Evolutionary conservation across 2,797 vertebrate species (phyloP).

Genomic region (Euphonia xanthogaster): DNA sequence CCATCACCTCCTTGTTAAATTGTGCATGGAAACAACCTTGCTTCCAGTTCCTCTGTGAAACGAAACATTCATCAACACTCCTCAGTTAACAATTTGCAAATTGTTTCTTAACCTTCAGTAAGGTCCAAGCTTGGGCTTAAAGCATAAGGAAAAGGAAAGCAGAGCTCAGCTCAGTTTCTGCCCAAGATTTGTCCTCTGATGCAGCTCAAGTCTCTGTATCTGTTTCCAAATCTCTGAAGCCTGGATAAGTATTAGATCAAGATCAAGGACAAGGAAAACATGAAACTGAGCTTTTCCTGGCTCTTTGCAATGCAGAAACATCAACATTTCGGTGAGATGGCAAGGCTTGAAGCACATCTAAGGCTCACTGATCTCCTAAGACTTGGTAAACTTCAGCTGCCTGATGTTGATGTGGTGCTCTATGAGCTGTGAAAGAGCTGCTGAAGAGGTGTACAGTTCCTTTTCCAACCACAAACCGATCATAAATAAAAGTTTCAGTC

Average conservation of each 20-base stretch:
- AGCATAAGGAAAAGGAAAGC: not conserved
- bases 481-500: not conserved
- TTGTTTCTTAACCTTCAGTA: not conserved
- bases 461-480: not conserved
- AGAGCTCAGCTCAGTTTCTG: not conserved
- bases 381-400: not conserved
- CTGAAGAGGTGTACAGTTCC: not conserved
- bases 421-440: constrained; percentile 21
- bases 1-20: not conserved
- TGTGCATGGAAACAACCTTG: not conserved
- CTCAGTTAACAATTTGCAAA: not conserved
- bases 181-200: not conserved
- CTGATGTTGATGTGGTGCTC: not conserved
- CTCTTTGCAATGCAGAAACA: not conserved
- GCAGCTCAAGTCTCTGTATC: not conserved
- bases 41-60: not conserved
- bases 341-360: not conserved
- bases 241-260: not conserved
- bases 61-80: not conserved
- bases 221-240: not conserved
- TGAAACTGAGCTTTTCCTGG: not conserved
- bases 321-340: not conserved
- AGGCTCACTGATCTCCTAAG: not conserved
- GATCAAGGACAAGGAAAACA: not conserved
- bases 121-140: not conserved